These are phyloP conservation scores for Plecotus auritus DNA, from an alignment of 2,113 vertebrate species.

Conservation along the genomic window DNA sequence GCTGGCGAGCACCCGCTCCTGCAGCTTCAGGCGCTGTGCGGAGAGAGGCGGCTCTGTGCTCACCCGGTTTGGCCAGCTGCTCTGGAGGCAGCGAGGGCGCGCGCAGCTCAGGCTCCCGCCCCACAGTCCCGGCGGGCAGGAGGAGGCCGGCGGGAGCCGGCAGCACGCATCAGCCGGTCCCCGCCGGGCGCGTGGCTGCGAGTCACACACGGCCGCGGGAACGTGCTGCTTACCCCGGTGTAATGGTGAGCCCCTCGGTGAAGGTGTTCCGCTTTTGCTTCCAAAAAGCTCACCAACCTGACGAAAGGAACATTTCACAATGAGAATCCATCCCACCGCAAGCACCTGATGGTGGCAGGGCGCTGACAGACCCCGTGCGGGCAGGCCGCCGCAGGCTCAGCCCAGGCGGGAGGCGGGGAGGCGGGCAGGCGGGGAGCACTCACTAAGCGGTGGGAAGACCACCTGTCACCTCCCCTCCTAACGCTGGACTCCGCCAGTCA, in stretches of 20 bases:
- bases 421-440: not conserved
- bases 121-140: not conserved
- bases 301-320: not conserved
- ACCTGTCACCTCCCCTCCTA: not conserved
- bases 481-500: not conserved
- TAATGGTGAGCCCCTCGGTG: slow-evolving; percentile 94
- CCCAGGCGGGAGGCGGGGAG: not conserved
- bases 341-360: accelerated
- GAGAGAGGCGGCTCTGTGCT: not conserved
- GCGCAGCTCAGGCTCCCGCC: not conserved
- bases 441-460: not conserved
- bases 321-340: not conserved
- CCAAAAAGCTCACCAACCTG: slow-evolving; percentile 93
- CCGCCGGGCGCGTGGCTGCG: accelerated
- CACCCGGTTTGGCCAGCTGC: not conserved
- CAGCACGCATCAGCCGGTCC: accelerated
- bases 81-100: not conserved
- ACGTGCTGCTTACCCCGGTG: slow-evolving; percentile 86
- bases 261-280: slow-evolving; percentile 86
- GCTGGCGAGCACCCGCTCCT: slow-evolving; percentile 89
- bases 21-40: slow-evolving; percentile 88
- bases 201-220: accelerated
- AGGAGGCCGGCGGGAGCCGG: accelerated
- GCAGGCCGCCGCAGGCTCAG: accelerated
- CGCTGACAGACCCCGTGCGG: not conserved